phyloP scores from a whole-genome alignment of 2,797 vertebrate genomes.

The Ctenochaetus hawaiiensis region DNA sequence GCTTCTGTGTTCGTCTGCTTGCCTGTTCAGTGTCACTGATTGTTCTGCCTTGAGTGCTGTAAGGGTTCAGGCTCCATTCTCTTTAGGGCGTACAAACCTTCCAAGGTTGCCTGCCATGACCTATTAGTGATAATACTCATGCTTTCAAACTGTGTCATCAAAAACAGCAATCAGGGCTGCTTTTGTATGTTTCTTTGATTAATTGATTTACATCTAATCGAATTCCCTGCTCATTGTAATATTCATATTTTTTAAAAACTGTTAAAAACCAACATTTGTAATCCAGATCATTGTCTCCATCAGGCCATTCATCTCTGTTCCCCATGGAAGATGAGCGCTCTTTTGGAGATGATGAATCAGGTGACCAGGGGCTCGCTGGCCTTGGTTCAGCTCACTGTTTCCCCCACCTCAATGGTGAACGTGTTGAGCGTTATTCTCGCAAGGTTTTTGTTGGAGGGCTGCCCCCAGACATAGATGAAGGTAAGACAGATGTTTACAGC shows the following conservation, averaged over 20 bases:
- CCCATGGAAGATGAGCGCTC: constrained; percentile 96
- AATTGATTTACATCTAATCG: constrained; percentile 24
- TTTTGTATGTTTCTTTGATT: constrained; percentile 25
- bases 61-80: not conserved
- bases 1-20: constrained; percentile 64
- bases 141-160: constrained; percentile 41
- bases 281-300: constrained; percentile 27
- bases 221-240: constrained; percentile 15
- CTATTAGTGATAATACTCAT: constrained; percentile 21
- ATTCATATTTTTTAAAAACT: constrained; percentile 9
- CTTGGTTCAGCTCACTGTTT: constrained; percentile 97
- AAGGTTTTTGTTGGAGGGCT: constrained; percentile 98
- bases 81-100: constrained; percentile 7
- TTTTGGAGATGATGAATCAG: constrained; percentile 95
- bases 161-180: constrained; percentile 37
- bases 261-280: constrained; percentile 14
- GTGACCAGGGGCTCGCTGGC: constrained; percentile 93
- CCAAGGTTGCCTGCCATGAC: constrained; percentile 14
- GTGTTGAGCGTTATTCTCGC: constrained; percentile 96
- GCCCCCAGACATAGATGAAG: constrained; percentile 99
- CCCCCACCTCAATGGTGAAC: constrained; percentile 97
- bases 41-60: constrained; percentile 36
- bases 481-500: constrained; percentile 73
- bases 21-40: constrained; percentile 44
- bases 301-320: constrained; percentile 97